Evolutionary conservation across 2,797 vertebrate genomes (phyloP).

Genomic region (Clarias platycephalus): DNA sequence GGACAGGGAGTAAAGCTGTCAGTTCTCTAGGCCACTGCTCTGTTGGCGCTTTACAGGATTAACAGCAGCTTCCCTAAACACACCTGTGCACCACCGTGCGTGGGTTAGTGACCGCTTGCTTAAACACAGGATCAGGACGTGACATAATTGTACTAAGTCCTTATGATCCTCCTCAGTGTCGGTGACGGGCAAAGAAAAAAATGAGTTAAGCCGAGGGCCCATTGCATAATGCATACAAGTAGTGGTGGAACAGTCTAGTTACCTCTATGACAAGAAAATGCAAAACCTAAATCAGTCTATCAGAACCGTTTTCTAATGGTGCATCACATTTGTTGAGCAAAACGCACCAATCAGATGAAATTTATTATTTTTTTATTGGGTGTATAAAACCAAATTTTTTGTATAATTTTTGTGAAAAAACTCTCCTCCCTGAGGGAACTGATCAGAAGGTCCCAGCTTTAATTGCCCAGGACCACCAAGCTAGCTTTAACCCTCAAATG

Average conservation of each 20-base stretch:
- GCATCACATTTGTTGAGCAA: background rate
- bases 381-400: background rate
- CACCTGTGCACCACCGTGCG: constrained; percentile 49
- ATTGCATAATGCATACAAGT: constrained; percentile 29
- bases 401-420: background rate
- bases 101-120: constrained; percentile 42
- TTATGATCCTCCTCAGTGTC: constrained; percentile 45
- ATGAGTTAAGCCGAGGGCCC: constrained; percentile 4
- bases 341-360: background rate
- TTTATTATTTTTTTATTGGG: background rate
- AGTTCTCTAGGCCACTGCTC: constrained; percentile 53
- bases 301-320: background rate
- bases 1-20: constrained; percentile 28
- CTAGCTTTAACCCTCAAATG: no score
- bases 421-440: background rate
- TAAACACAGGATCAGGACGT: constrained; percentile 51
- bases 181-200: constrained; percentile 24
- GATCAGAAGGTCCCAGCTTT: no score
- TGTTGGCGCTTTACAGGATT: constrained; percentile 59
- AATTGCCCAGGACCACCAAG: no score
- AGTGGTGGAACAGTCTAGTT: background rate
- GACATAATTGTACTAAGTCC: constrained; percentile 51
- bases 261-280: background rate
- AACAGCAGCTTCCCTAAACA: constrained; percentile 48
- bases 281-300: background rate